Percentiles rank a stretch among this genome's conserved stretches.
Conservation (phyloP, 2,113 vertebrate genomes). For the Odobenus rosmarus region DNA sequence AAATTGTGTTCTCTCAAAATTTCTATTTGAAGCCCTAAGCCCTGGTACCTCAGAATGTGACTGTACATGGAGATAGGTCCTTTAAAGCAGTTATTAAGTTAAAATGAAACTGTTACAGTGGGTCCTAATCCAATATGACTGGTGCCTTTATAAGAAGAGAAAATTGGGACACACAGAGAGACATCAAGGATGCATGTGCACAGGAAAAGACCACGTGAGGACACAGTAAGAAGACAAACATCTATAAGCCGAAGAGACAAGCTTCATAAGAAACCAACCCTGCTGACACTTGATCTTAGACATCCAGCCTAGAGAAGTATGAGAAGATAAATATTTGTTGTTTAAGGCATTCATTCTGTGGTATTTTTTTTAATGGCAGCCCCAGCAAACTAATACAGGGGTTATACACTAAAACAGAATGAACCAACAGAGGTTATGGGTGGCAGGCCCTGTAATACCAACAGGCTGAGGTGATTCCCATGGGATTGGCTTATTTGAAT, state of each 20-base stretch:
- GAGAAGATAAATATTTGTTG: neutral
- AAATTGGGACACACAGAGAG: neutral
- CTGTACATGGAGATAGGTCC: neutral
- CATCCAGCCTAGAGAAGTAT: neutral
- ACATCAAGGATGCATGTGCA: neutral
- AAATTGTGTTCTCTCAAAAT: neutral
- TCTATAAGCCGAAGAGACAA: neutral
- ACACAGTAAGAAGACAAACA: neutral
- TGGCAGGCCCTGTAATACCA: neutral
- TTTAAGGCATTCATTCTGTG: neutral
- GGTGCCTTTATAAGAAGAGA: neutral
- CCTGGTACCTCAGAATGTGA: neutral
- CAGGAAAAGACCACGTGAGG: neutral
- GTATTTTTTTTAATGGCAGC: neutral
- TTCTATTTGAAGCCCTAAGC: neutral
- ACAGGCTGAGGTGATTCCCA: neutral
- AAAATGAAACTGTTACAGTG: neutral
- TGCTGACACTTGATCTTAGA: neutral
- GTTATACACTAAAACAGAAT: neutral
- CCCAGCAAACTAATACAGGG: neutral
- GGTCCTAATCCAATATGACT: neutral
- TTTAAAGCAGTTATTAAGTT: neutral
- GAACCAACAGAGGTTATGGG: neutral
- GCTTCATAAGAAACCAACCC: neutral
- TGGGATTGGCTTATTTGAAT: neutral